phyloP scores from a whole-genome alignment of 2,113 vertebrate genomes.

The Sinosuthora webbiana region DNA sequence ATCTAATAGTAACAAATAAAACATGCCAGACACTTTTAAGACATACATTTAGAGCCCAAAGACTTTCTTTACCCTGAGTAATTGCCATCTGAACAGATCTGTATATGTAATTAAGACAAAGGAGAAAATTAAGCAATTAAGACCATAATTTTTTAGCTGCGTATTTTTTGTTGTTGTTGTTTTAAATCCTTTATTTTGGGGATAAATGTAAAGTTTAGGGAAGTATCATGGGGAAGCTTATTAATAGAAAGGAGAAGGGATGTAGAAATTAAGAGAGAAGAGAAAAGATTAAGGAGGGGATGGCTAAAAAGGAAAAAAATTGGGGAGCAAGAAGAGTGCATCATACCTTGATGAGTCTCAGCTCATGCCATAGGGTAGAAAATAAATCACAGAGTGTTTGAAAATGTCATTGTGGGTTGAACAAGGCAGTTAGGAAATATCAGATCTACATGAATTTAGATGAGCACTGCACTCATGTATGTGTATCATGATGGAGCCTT shows the following conservation, averaged over 20 bases:
- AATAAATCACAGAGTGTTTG: background rate
- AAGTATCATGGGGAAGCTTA: background rate
- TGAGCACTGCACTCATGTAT: fast-evolving
- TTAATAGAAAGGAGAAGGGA: background rate
- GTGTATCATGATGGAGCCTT: background rate
- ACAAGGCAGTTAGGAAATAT: background rate
- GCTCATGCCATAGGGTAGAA: background rate
- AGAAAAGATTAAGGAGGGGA: background rate
- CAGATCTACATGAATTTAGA: background rate
- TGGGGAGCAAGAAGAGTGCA: background rate
- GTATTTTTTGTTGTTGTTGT: background rate
- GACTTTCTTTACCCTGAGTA: background rate
- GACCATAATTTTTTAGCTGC: background rate
- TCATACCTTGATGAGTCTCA: background rate
- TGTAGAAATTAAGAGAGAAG: background rate
- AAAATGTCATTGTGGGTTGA: background rate
- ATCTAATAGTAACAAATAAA: background rate
- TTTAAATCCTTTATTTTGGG: background rate
- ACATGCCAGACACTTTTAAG: background rate
- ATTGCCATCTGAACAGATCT: background rate
- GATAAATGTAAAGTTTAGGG: background rate
- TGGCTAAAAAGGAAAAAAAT: background rate
- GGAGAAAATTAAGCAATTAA: constrained; percentile 21
- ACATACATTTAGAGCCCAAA: background rate
- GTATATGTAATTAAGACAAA: background rate